Evolutionary conservation across 2,113 vertebrate genomes (phyloP).

Genomic region (Barnardius zonarius): DNA sequence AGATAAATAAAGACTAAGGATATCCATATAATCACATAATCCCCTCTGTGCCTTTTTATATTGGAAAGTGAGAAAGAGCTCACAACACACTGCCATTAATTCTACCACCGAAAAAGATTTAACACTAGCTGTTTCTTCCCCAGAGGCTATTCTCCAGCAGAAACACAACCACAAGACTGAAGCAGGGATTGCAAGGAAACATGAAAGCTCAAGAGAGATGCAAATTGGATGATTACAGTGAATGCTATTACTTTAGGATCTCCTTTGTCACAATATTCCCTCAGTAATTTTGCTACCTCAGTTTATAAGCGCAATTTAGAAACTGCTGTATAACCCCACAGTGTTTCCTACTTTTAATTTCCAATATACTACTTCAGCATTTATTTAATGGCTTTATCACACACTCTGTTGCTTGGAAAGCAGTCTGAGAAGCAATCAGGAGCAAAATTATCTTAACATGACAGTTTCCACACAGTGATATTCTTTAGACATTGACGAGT

Average conservation of each 20-base stretch:
- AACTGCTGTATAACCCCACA: background rate
- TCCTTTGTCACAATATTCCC: background rate
- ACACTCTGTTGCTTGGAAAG: conserved; percentile 7
- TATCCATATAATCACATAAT: background rate
- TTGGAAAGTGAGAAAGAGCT: background rate
- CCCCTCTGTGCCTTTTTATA: background rate
- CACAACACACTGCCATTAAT: background rate
- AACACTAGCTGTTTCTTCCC: background rate
- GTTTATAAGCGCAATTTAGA: background rate
- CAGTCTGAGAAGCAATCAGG: conserved; percentile 34
- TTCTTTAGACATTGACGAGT: conserved; percentile 71
- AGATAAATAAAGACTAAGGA: background rate
- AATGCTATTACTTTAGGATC: background rate
- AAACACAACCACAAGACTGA: background rate
- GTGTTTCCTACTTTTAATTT: conserved; percentile 43
- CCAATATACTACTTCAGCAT: conserved; percentile 19
- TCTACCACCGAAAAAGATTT: background rate
- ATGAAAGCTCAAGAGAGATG: background rate
- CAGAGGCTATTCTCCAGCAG: background rate
- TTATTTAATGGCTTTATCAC: conserved; percentile 36
- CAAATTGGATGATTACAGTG: background rate
- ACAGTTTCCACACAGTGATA: conserved; percentile 47
- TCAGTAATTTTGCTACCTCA: conserved; percentile 6
- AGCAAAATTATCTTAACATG: conserved; percentile 55
- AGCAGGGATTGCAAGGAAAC: background rate